Percentiles rank a stretch among this genome's conserved stretches.
phyloP scores from a whole-genome alignment of 2,888 invertebrate genomes.

The Lobophora halterata region DNA sequence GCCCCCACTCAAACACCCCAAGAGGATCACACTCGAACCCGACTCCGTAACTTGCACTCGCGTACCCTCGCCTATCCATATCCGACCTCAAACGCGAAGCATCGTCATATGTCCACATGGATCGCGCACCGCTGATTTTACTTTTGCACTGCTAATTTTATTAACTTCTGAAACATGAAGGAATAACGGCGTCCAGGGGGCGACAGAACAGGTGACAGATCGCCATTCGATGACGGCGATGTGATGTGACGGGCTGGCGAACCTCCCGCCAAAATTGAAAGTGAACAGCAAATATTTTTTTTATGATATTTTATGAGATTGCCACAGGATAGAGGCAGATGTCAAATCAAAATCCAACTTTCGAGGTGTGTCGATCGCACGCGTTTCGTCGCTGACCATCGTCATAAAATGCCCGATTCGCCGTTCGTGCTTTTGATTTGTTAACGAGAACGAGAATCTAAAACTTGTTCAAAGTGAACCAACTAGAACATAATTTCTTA shows the following conservation, averaged over 20 bases:
- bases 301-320: background rate
- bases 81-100: slow-evolving; percentile 64
- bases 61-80: slow-evolving; percentile 74
- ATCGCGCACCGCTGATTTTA: slow-evolving; percentile 59
- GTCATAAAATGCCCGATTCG: too few species aligned
- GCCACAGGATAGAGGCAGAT: background rate
- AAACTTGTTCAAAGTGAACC: too few species aligned
- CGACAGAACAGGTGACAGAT: slow-evolving; percentile 70
- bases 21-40: slow-evolving; percentile 72
- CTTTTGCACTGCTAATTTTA: slow-evolving; percentile 71
- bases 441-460: too few species aligned
- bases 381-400: too few species aligned
- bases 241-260: slow-evolving; percentile 54
- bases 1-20: slow-evolving; percentile 65
- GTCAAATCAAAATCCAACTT: background rate
- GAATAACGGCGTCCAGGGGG: slow-evolving; percentile 55
- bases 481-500: too few species aligned
- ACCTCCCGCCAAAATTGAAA: slow-evolving; percentile 74
- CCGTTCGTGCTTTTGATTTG: too few species aligned
- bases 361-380: too few species aligned
- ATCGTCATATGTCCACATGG: slow-evolving; percentile 70
- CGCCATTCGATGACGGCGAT: slow-evolving; percentile 52
- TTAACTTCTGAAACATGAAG: slow-evolving; percentile 59
- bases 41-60: slow-evolving; percentile 72
- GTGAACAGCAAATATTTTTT: slow-evolving; percentile 30